Conservation (phyloP, 2,888 invertebrate genomes). For the Asteroscopus sphinx region DNA sequence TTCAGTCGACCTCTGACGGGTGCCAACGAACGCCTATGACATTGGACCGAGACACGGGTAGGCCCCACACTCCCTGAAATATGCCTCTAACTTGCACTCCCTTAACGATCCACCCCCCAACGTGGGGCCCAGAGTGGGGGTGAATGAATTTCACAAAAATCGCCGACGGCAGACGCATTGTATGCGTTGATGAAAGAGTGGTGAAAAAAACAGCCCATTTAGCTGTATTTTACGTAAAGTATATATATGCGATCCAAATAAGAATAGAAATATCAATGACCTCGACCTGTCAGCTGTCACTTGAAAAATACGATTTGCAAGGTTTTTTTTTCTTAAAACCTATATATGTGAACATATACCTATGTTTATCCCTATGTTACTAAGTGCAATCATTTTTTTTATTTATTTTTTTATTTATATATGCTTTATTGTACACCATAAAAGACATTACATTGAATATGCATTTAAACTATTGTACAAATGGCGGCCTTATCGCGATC, state of each 20-base stretch:
- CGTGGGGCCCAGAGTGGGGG: conserved; percentile 45
- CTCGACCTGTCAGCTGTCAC: too few relatives aligned
- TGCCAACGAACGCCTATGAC: conserved; percentile 85
- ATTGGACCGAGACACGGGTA: conserved; percentile 79
- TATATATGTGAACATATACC: conserved; percentile 1
- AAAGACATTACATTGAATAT: too few relatives aligned
- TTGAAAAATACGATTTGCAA: too few relatives aligned
- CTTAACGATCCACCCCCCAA: conserved; percentile 64
- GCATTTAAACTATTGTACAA: too few relatives aligned
- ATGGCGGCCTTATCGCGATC: too few relatives aligned
- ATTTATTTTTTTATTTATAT: too few relatives aligned
- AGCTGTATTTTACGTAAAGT: conserved; percentile 38
- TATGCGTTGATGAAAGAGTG: conserved; percentile 48
- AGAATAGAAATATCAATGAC: too few relatives aligned
- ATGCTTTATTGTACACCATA: too few relatives aligned
- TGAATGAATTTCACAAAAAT: conserved; percentile 53
- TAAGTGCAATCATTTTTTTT: not conserved
- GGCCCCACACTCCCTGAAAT: conserved; percentile 74
- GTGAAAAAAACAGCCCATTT: conserved; percentile 45
- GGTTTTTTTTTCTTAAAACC: too few relatives aligned
- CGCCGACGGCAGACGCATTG: conserved; percentile 61
- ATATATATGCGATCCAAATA: conserved; percentile 1
- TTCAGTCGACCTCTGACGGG: conserved; percentile 79
- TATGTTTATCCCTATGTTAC: conserved; percentile 12
- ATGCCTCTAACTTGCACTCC: conserved; percentile 68